Conservation (phyloP, 2,797 vertebrate genomes). For the Enteromius trimaculatus region DNA sequence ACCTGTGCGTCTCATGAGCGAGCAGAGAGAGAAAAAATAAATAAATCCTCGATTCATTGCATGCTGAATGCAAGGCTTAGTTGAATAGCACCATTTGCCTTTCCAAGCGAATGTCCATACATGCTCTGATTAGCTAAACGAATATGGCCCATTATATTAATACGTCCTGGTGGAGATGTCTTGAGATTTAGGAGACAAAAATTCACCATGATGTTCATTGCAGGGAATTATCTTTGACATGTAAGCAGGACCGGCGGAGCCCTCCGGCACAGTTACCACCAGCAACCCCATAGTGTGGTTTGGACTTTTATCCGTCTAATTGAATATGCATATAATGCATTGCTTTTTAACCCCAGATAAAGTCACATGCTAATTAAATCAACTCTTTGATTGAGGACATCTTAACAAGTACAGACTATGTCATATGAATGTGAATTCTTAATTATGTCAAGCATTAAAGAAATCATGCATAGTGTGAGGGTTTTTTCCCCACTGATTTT, state of each 20-base stretch:
- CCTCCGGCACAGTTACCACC: constrained; percentile 78
- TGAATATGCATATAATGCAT: constrained; percentile 69
- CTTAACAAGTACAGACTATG: constrained; percentile 48
- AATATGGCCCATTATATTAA: constrained; percentile 79
- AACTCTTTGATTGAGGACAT: constrained; percentile 55
- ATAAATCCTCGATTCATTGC: constrained; percentile 76
- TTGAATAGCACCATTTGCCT: constrained; percentile 81
- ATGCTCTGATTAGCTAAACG: constrained; percentile 81
- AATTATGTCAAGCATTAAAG: constrained; percentile 34
- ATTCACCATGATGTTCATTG: constrained; percentile 74
- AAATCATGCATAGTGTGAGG: background rate
- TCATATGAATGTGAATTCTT: constrained; percentile 23
- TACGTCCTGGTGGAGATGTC: constrained; percentile 69
- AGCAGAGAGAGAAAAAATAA: constrained; percentile 73
- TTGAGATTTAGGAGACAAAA: constrained; percentile 66
- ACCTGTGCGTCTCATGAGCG: constrained; percentile 68
- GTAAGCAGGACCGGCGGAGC: constrained; percentile 66
- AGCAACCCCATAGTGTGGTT: constrained; percentile 75
- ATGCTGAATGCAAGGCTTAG: constrained; percentile 77
- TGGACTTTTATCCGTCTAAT: constrained; percentile 76
- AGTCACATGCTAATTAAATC: constrained; percentile 59
- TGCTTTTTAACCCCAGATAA: constrained; percentile 56
- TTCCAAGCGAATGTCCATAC: constrained; percentile 77
- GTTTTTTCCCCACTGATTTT: background rate
- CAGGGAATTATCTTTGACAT: constrained; percentile 79